Evolutionary conservation across 2,888 invertebrate species (phyloP).

Genomic region (Apodemia duryi): DNA sequence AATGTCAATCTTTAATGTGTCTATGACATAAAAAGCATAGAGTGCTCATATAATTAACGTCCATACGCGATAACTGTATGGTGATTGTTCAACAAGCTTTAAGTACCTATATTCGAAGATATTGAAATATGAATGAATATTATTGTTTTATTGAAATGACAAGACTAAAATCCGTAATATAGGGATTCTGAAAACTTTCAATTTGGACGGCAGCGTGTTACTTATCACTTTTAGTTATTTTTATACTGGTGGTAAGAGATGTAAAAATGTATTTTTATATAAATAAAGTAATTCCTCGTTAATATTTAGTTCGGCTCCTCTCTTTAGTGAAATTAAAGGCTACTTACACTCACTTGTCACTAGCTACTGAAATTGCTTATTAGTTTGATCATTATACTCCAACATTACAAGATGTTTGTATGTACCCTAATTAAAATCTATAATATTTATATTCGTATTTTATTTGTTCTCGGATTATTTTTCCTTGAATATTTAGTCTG

Average conservation of each 20-base stretch:
- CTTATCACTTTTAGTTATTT: conserved; percentile 20
- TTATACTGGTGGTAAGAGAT: conserved; percentile 24
- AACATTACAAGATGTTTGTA: conserved; percentile 78
- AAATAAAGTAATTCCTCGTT: conserved; percentile 28
- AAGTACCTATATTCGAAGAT: background rate
- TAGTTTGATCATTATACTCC: conserved; percentile 76
- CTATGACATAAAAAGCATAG: background rate
- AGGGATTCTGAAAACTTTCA: background rate
- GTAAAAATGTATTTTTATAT: conserved; percentile 38
- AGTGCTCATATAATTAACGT: background rate
- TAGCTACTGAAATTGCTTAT: conserved; percentile 74
- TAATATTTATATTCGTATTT: conserved; percentile 62
- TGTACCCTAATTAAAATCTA: conserved; percentile 79
- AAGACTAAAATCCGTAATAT: background rate
- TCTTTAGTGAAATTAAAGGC: conserved; percentile 48
- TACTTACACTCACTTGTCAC: conserved; percentile 62
- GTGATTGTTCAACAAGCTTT: background rate
- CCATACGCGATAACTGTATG: background rate
- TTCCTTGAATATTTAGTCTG: background rate
- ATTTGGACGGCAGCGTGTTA: conserved; percentile 11
- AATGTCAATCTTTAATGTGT: background rate
- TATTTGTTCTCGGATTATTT: conserved; percentile 37
- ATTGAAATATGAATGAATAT: background rate
- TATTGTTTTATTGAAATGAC: background rate
- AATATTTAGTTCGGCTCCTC: conserved; percentile 51